Conservation (phyloP, 92 coral and sea anemone genomes). For the Montipora capitata region DNA sequence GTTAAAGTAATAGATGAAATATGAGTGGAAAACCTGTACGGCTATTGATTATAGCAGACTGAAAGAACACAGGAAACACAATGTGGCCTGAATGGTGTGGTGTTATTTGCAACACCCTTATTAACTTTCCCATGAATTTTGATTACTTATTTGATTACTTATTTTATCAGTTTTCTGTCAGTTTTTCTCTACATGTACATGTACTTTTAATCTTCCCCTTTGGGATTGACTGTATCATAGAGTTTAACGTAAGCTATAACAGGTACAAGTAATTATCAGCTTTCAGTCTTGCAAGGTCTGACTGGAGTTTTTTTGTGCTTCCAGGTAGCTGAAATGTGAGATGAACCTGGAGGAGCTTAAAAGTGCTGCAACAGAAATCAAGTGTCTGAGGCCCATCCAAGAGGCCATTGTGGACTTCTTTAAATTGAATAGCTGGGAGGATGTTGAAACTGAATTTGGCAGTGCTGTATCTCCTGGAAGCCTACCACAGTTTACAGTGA, state of each 20-base stretch:
- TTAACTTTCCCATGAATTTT: neutral
- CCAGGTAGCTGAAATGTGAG: constrained; percentile 30
- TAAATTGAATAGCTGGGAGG: constrained; percentile 35
- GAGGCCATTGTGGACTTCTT: constrained; percentile 36
- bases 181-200: neutral
- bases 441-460: constrained; percentile 23
- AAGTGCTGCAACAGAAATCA: constrained; percentile 33
- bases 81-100: neutral
- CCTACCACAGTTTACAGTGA: constrained; percentile 14
- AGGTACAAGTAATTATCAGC: too few relatives aligned
- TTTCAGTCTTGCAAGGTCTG: too few relatives aligned
- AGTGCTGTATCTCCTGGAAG: constrained; percentile 26
- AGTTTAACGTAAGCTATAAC: too few relatives aligned
- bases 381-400: constrained; percentile 37
- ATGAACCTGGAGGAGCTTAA: constrained; percentile 57
- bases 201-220: neutral
- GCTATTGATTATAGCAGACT: neutral
- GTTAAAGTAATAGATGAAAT: neutral
- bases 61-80: neutral
- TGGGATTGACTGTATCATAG: too few relatives aligned
- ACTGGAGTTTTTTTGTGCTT: neutral
- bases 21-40: neutral
- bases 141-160: neutral
- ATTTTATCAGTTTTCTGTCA: neutral
- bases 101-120: neutral